Percentiles rank a stretch among this genome's conserved stretches.
Conservation (phyloP, 2,888 invertebrate genomes). For the Bibio marci region DNA sequence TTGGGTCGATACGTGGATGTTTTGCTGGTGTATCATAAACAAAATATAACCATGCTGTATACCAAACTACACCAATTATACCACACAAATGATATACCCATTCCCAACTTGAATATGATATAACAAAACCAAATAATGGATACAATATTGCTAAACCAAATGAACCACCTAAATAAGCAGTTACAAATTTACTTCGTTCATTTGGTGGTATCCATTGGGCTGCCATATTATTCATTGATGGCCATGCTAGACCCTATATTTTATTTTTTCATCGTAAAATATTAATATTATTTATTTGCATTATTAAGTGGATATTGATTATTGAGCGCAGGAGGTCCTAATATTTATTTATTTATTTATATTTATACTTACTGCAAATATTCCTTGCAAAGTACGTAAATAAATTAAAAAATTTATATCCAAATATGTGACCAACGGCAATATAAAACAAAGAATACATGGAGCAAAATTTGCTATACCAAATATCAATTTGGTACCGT, state of each 20-base stretch:
- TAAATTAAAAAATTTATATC: conserved; percentile 33
- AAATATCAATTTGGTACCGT: conserved; percentile 45
- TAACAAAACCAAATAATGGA: conserved; percentile 42
- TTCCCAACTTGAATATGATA: conserved; percentile 41
- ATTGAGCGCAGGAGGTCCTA: background rate
- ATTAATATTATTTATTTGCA: too few species aligned
- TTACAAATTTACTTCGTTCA: conserved; percentile 30
- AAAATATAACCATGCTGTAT: conserved; percentile 34
- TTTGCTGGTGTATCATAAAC: conserved; percentile 38
- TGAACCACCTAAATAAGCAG: conserved; percentile 17
- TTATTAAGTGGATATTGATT: background rate
- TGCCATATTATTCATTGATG: conserved; percentile 51
- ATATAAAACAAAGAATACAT: conserved; percentile 38
- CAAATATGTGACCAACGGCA: conserved; percentile 37
- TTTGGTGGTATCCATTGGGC: conserved; percentile 59
- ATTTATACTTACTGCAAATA: conserved; percentile 19
- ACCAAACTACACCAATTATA: conserved; percentile 38
- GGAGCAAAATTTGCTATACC: conserved; percentile 40
- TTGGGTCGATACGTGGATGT: conserved; percentile 37
- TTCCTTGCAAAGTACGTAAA: conserved; percentile 40
- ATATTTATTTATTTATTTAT: background rate
- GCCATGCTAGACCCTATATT: conserved; percentile 34
- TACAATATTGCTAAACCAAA: conserved; percentile 40
- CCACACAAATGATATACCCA: conserved; percentile 42
- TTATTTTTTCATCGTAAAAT: too few species aligned